A percentile compares a stretch with the other conserved stretches of the same genome.
These are phyloP conservation scores for Teleogryllus oceanicus DNA, from an alignment of 2,888 invertebrate genomes.

Conservation along the genomic window DNA sequence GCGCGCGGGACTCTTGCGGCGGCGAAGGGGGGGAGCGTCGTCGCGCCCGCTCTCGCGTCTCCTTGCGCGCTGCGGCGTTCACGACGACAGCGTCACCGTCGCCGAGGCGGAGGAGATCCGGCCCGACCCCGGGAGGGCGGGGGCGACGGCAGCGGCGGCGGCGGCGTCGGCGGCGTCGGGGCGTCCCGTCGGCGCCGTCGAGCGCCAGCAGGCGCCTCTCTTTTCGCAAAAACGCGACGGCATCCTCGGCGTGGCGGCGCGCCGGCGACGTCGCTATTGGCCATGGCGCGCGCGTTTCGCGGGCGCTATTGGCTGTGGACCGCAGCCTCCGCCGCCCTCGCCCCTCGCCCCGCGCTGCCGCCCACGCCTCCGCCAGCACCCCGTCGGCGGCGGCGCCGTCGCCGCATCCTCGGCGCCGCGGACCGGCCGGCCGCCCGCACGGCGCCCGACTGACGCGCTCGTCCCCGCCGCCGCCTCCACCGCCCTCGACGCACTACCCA, in stretches of 20 bases:
- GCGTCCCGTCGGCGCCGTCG: conserved; percentile 26
- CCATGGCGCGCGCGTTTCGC: neutral
- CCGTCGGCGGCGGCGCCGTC: neutral
- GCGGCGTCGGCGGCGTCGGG: conserved; percentile 25
- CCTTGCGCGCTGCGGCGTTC: too few species aligned
- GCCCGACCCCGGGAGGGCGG: neutral
- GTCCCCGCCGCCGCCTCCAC: neutral
- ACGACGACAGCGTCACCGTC: too few species aligned
- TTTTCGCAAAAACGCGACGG: neutral
- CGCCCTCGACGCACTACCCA: neutral
- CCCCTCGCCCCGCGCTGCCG: neutral
- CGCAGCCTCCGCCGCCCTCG: neutral
- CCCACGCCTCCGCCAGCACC: neutral
- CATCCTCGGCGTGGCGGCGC: neutral
- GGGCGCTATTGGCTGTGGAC: conserved; percentile 7
- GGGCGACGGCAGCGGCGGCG: conserved; percentile 21
- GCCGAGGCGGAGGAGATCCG: too few species aligned
- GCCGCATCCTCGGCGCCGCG: conserved; percentile 1
- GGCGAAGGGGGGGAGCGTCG: too few species aligned
- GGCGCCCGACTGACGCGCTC: neutral
- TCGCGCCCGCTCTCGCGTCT: too few species aligned
- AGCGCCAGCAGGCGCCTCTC: conserved; percentile 29
- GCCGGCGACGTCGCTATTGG: conserved; percentile 6
- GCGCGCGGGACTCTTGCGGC: too few species aligned
- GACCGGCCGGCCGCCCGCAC: neutral